Evolutionary conservation across 2,797 vertebrate genomes (phyloP).

Genomic region (Columba guinea): DNA sequence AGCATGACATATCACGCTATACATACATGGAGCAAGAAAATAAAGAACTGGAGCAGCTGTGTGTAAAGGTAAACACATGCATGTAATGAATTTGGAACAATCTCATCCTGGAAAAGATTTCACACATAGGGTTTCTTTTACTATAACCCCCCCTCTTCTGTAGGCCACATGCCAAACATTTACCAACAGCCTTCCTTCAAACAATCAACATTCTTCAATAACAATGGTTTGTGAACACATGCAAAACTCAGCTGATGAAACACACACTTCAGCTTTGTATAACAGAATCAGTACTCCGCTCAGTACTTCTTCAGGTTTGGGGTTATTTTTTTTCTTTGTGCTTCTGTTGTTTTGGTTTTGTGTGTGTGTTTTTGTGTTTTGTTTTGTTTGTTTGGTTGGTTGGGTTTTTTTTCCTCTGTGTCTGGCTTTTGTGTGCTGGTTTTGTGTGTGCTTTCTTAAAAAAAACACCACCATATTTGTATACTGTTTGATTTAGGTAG

Average conservation of each 20-base stretch:
- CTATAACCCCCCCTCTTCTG: background rate
- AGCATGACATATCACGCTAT: background rate
- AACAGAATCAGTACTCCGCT: background rate
- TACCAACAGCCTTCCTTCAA: slow-evolving; percentile 13
- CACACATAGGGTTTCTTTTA: background rate
- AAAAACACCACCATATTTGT: accelerated
- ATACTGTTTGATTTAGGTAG: background rate
- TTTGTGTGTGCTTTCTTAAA: background rate
- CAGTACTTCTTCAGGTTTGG: background rate
- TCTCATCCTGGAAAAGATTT: background rate
- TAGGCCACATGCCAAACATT: background rate
- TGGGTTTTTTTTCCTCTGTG: too few relatives aligned
- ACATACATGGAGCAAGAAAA: background rate
- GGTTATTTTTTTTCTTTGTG: too few relatives aligned
- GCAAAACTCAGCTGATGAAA: background rate
- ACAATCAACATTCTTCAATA: slow-evolving; percentile 34
- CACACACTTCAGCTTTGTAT: background rate
- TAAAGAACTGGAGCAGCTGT: background rate
- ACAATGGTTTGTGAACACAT: slow-evolving; percentile 13
- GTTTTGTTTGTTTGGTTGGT: too few relatives aligned
- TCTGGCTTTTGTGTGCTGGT: too few relatives aligned
- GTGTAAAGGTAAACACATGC: background rate
- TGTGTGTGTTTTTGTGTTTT: too few relatives aligned
- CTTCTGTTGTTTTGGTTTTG: background rate
- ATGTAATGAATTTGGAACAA: background rate